A percentile compares a stretch with the other conserved stretches of the same genome.
Conservation (phyloP, 2,113 vertebrate species). For the Telmatochromis sp. region DNA sequence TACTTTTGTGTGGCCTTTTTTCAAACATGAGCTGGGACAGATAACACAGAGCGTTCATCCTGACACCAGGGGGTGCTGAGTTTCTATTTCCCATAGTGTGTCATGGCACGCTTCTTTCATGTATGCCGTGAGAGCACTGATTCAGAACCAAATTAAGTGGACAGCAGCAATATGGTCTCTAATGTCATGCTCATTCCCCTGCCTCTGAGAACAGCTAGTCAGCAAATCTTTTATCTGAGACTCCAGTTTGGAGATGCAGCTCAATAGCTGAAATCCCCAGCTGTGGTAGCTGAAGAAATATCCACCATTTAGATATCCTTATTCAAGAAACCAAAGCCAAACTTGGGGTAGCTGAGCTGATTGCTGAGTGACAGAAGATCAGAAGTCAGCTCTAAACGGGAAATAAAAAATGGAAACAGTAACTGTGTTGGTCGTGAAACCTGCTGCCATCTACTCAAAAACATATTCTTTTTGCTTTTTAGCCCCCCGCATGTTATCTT, state of each 20-base stretch:
- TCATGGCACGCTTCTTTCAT: neutral
- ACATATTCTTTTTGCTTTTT: neutral
- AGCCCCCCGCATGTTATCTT: neutral
- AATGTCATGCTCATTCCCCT: neutral
- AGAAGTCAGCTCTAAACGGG: neutral
- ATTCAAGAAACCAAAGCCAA: neutral
- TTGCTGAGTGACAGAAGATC: neutral
- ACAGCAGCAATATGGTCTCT: constrained; percentile 31
- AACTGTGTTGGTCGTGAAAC: neutral
- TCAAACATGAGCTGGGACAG: neutral
- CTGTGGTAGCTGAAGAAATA: neutral
- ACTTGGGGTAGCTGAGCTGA: neutral
- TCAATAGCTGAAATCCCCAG: neutral
- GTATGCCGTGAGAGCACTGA: constrained; percentile 25
- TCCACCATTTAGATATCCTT: neutral
- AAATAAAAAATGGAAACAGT: neutral
- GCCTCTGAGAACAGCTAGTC: neutral
- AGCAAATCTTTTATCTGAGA: constrained; percentile 17
- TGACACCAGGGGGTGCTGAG: constrained; percentile 59
- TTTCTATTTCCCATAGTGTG: constrained; percentile 20
- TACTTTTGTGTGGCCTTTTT: neutral
- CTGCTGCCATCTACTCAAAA: neutral
- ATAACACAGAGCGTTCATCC: neutral
- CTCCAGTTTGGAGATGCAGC: neutral
- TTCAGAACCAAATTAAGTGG: constrained; percentile 45